These are phyloP conservation scores for Takifugu bimaculatus DNA, from an alignment of 2,113 vertebrate species.

Conservation along the genomic window DNA sequence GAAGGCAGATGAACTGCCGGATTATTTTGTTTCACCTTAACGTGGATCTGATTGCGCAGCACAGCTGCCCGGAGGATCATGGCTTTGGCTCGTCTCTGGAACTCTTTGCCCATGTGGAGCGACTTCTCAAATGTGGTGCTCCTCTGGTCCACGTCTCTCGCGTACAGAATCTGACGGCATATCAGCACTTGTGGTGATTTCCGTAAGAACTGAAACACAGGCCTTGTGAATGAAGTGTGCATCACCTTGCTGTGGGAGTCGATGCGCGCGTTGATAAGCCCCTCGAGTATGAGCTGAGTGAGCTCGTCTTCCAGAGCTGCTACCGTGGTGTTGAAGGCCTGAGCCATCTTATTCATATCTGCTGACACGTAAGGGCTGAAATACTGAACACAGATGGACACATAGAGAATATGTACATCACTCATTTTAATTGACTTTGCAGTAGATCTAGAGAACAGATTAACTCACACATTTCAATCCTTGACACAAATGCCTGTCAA, in stretches of 20 bases:
- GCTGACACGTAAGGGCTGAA: constrained; percentile 98
- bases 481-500: no score
- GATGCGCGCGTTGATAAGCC: constrained; percentile 93
- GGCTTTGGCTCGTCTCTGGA: constrained; percentile 94
- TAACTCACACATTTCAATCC: background rate
- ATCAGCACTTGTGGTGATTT: background rate
- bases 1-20: background rate
- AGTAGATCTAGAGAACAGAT: no score
- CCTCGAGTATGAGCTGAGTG: constrained; percentile 95
- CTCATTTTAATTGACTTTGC: background rate
- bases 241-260: constrained; percentile 61
- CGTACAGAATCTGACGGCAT: constrained; percentile 85
- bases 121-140: constrained; percentile 99
- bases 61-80: constrained; percentile 96
- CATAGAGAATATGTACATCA: constrained; percentile 6
- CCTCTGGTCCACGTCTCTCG: constrained; percentile 94
- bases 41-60: constrained; percentile 95
- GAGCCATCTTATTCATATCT: constrained; percentile 97
- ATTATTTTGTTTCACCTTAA: constrained; percentile 80
- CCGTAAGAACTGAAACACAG: no score
- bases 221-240: background rate
- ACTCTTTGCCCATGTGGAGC: constrained; percentile 96
- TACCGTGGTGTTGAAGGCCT: constrained; percentile 94
- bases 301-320: constrained; percentile 93
- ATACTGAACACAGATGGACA: constrained; percentile 75